phyloP scores from a whole-genome alignment of 1,140 invertebrate genomes.

The Cephus cinctus region DNA sequence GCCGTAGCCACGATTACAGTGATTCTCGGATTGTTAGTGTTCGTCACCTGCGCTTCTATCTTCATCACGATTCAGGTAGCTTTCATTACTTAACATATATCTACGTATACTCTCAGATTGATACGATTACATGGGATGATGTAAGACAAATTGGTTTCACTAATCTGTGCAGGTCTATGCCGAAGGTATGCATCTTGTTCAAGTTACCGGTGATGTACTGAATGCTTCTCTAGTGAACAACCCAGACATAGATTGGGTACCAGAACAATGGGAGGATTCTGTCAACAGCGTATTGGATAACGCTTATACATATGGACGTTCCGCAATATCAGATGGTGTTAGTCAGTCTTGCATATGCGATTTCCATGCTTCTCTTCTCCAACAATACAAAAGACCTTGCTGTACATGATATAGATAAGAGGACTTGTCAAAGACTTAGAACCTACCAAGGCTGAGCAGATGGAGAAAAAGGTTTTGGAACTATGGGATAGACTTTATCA shows the following conservation, averaged over 20 bases:
- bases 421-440: slow-evolving; percentile 80
- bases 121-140: too few species aligned
- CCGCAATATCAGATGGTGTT: slow-evolving; percentile 80
- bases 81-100: slow-evolving; percentile 6
- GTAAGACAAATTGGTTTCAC: slow-evolving; percentile 23
- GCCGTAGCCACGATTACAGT: slow-evolving; percentile 62
- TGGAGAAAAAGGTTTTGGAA: slow-evolving; percentile 90
- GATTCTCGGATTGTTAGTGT: slow-evolving; percentile 58
- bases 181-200: slow-evolving; percentile 90
- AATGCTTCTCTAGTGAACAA: slow-evolving; percentile 88
- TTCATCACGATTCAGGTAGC: slow-evolving; percentile 65
- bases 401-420: slow-evolving; percentile 60
- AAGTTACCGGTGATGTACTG: slow-evolving; percentile 83
- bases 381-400: slow-evolving; percentile 4
- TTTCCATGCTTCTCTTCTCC: slow-evolving; percentile 1
- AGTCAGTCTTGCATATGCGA: slow-evolving; percentile 31
- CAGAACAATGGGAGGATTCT: slow-evolving; percentile 70
- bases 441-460: slow-evolving; percentile 74
- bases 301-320: slow-evolving; percentile 86
- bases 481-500: slow-evolving; percentile 92
- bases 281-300: slow-evolving; percentile 88
- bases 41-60: slow-evolving; percentile 54
- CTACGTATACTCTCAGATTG: too few species aligned
- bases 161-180: slow-evolving; percentile 79
- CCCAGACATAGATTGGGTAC: slow-evolving; percentile 70